Conservation (phyloP, 2,113 vertebrate species). For the Hassar affinis region DNA sequence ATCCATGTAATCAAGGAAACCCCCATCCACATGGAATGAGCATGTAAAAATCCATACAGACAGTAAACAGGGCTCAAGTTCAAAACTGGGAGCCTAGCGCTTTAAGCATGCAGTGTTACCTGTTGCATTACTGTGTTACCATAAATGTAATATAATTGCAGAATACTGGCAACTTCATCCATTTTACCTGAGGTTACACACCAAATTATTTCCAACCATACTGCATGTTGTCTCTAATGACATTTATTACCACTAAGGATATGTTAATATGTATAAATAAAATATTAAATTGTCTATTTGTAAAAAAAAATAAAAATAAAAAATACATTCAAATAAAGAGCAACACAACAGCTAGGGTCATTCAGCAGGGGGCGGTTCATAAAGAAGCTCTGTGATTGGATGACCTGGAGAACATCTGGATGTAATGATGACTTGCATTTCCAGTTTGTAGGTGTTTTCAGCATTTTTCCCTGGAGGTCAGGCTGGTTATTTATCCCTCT, state of each 20-base stretch:
- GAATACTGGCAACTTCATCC: neutral
- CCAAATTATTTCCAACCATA: neutral
- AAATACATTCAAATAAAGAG: neutral
- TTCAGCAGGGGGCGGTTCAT: conserved; percentile 62
- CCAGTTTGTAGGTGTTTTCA: conserved; percentile 54
- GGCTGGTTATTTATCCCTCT: conserved; percentile 30
- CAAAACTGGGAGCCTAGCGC: neutral
- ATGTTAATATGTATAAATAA: neutral
- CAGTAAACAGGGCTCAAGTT: neutral
- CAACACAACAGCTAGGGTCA: neutral
- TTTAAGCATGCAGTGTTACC: no score
- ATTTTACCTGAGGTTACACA: neutral
- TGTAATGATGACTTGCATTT: conserved; percentile 66
- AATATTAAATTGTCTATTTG: neutral
- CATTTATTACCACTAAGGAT: neutral
- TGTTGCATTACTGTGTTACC: neutral
- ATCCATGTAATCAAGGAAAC: neutral
- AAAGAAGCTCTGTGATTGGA: conserved; percentile 71
- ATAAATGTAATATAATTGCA: neutral
- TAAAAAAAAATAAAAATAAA: neutral
- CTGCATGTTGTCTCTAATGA: neutral
- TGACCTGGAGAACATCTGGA: conserved; percentile 67
- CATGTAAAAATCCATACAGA: neutral
- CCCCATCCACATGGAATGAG: no score
- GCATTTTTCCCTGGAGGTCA: conserved; percentile 28